These are phyloP conservation scores for Aethes cnicana DNA, from an alignment of 2,888 invertebrate genomes.

Conservation along the genomic window DNA sequence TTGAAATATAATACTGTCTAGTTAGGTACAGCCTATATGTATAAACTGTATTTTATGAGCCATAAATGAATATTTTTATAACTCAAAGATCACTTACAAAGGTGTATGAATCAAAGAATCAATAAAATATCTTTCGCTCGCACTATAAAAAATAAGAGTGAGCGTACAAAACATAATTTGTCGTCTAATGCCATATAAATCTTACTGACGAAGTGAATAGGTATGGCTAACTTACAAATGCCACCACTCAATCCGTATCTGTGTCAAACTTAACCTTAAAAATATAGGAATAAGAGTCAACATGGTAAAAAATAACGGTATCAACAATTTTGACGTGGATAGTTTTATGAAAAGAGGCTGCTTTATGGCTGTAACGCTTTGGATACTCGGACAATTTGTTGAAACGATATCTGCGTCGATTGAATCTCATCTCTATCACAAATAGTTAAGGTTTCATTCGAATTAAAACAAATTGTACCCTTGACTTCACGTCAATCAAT, in stretches of 20 bases:
- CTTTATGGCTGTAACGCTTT: constrained; percentile 45
- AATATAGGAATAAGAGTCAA: not conserved
- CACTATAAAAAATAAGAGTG: constrained; percentile 43
- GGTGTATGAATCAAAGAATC: constrained; percentile 38
- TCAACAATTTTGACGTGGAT: constrained; percentile 39
- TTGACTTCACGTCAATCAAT: constrained; percentile 14
- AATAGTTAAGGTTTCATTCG: not conserved
- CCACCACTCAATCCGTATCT: not conserved
- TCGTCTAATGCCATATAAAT: constrained; percentile 58
- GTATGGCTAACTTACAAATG: not conserved
- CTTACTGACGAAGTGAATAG: constrained; percentile 51
- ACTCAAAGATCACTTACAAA: constrained; percentile 36
- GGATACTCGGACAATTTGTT: constrained; percentile 14
- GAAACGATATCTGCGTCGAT: not conserved
- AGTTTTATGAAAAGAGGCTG: constrained; percentile 60
- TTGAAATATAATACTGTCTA: not conserved
- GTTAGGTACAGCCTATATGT: constrained; percentile 16
- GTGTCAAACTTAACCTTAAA: not conserved
- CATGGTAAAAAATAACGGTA: constrained; percentile 1
- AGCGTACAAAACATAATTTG: constrained; percentile 47
- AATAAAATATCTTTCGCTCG: constrained; percentile 43
- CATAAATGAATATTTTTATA: constrained; percentile 27
- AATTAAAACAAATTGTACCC: not conserved
- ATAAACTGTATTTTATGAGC: constrained; percentile 21
- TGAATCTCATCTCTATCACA: not conserved